phyloP scores from a whole-genome alignment of 2,888 invertebrate genomes.

The Drosophila fulvimacula region DNA sequence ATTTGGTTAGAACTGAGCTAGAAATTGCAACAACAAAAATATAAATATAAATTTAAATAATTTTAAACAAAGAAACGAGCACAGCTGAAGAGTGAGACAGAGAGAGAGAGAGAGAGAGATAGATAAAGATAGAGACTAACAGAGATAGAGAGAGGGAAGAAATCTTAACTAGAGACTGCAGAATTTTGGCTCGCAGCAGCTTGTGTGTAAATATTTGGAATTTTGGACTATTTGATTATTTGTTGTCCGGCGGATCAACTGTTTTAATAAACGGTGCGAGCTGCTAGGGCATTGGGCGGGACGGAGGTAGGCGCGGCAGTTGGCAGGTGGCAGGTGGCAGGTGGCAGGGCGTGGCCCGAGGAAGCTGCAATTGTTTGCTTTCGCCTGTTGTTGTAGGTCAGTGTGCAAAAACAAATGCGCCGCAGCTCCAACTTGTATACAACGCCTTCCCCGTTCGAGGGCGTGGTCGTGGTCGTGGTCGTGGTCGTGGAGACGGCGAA shows the following conservation, averaged over 20 bases:
- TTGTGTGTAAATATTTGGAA: constrained; percentile 77
- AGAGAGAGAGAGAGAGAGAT: not conserved
- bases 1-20: constrained; percentile 43
- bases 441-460: constrained; percentile 15
- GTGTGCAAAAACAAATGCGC: constrained; percentile 80
- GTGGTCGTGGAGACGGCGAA: not conserved
- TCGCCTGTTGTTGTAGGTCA: constrained; percentile 82
- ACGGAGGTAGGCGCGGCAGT: not conserved
- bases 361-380: constrained; percentile 75
- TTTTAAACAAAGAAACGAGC: constrained; percentile 65
- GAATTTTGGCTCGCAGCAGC: constrained; percentile 43
- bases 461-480: not conserved
- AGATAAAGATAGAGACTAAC: not conserved
- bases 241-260: constrained; percentile 65
- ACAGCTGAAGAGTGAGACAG: constrained; percentile 2
- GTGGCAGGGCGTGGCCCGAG: constrained; percentile 18
- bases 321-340: constrained; percentile 12
- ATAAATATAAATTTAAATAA: no score
- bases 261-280: constrained; percentile 47
- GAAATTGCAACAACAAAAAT: constrained; percentile 48
- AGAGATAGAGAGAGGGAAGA: constrained; percentile 1
- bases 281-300: not conserved
- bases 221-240: constrained; percentile 74
- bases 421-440: constrained; percentile 54
- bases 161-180: constrained; percentile 61